Base-by-base conservation (phyloP, 2,797 vertebrate species). In the Tachyglossus aculeatus region DNA sequence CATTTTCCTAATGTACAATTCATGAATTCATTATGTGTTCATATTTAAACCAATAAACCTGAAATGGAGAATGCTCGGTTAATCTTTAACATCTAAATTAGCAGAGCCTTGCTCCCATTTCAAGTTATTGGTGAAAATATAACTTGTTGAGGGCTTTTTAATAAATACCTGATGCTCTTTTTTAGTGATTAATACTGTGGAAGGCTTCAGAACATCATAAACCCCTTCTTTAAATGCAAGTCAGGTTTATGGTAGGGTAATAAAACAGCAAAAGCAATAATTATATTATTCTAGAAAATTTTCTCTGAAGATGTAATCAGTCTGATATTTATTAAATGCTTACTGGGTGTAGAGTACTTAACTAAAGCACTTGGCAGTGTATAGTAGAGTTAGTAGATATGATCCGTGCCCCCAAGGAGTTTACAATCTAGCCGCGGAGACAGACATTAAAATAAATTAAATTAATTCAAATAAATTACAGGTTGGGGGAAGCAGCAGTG, bases 11-110 rank as follows among this genome's bases (percentile, higher is more conserved):
- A 31, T 52, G 33, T 74, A 63, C 9, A 69, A 33, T 48, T 56
- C 1, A 60, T 51, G 43, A 77, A 67, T 78, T 81, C 10, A 58
- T 59, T 68, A 65, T 58, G 0, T 71, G 11, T 77, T 59, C 32
- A 43, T 74, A 54, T 44, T 53, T 72, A 74, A 56, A 48, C 57
- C 38, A 69, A 37, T 57, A 64, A 75, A 61, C 70, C 43, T 70
- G 55, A 84, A 82, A 39, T 53, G 1, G 21, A 41, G 8, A 41
- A 19, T 48, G 44, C 14, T 5, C 31, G 32, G 51, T 5, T 31
- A 34, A 56, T 57, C 34, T 34, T 48, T 84, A 57, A 45, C 41
- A 53, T 54, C 32, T 44, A 57, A 34, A 55, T 6, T 58, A 39
- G 19, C 51, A 32, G 54, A 74, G 56, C 57, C 48, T 67, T 21